phyloP scores from a whole-genome alignment of 2,113 vertebrate species.

The Trichechus manatus region DNA sequence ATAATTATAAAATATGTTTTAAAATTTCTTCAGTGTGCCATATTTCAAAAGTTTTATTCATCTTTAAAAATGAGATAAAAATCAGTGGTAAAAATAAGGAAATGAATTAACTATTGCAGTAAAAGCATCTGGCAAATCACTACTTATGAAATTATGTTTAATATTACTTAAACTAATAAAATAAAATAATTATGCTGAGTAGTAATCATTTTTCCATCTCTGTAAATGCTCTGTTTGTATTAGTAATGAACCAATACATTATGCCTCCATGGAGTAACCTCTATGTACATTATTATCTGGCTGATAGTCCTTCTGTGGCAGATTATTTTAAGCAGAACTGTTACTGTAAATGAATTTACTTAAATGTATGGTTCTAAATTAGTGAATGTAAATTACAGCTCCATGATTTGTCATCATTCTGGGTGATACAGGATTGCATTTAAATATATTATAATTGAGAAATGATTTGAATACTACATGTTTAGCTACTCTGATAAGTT shows the following conservation, averaged over 20 bases:
- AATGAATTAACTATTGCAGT: constrained; percentile 61
- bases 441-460: constrained; percentile 79
- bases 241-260: constrained; percentile 64
- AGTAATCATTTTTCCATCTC: constrained; percentile 68
- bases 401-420: constrained; percentile 77
- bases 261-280: constrained; percentile 38
- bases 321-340: constrained; percentile 72
- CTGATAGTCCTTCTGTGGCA: constrained; percentile 63
- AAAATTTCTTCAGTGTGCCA: constrained; percentile 47
- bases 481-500: constrained; percentile 67
- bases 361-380: constrained; percentile 79
- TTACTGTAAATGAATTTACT: constrained; percentile 76
- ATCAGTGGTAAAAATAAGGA: constrained; percentile 55
- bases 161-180: constrained; percentile 73
- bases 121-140: constrained; percentile 63
- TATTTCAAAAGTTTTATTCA: constrained; percentile 55
- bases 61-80: constrained; percentile 65
- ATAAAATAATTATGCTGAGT: constrained; percentile 68
- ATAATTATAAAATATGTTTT: constrained; percentile 37
- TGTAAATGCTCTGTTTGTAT: constrained; percentile 64
- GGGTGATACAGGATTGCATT: constrained; percentile 75
- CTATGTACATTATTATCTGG: constrained; percentile 64
- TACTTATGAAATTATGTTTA: constrained; percentile 68
- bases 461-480: constrained; percentile 73
- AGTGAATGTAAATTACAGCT: constrained; percentile 73